phyloP scores from a whole-genome alignment of 2,797 vertebrate genomes.

The Notamacropus eugenii region DNA sequence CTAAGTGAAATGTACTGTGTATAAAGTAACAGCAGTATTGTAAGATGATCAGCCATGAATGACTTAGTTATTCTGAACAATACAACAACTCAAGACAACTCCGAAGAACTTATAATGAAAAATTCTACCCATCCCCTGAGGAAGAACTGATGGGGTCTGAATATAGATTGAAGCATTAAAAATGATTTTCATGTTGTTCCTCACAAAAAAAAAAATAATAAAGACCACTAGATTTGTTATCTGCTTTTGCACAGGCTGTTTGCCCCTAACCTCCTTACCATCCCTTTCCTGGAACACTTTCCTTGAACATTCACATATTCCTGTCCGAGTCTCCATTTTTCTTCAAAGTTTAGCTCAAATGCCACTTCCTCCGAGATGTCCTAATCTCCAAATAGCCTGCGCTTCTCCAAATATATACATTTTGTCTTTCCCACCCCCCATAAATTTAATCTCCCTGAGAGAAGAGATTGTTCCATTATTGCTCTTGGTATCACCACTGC shows the following conservation, averaged over 20 bases:
- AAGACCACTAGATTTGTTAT: background rate
- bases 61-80: too few species aligned
- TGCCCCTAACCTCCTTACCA: background rate
- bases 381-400: background rate
- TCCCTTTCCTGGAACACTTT: background rate
- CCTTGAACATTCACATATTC: background rate
- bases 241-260: background rate
- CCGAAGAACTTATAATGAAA: too few species aligned
- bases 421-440: background rate
- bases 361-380: background rate
- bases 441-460: background rate
- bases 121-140: too few species aligned
- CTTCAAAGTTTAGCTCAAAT: background rate
- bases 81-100: too few species aligned
- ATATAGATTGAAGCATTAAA: too few species aligned
- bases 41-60: too few species aligned
- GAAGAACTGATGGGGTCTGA: too few species aligned
- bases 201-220: background rate
- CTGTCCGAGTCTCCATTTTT: background rate
- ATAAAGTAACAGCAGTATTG: too few species aligned
- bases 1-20: too few species aligned
- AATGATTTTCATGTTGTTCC: background rate
- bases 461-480: background rate
- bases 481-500: background rate
- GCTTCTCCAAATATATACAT: background rate